These are phyloP conservation scores for Meloidogyne floridensis DNA, from an alignment of 1,140 invertebrate genomes.

Conservation along the genomic window DNA sequence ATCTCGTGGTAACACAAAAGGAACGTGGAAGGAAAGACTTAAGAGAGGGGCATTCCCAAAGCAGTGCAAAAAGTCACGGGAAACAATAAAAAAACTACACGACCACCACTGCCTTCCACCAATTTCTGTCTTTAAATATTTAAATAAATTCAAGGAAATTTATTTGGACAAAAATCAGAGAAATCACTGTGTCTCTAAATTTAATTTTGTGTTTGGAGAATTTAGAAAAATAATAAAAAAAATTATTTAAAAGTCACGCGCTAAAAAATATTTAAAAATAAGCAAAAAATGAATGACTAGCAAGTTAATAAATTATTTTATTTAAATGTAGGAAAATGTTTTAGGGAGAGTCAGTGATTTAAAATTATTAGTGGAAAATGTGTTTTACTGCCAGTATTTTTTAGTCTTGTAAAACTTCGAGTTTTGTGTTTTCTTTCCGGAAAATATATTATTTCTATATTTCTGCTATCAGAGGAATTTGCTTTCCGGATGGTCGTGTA, in stretches of 20 bases:
- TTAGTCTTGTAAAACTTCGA: no score
- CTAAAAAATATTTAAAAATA: neutral
- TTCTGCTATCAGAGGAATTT: no score
- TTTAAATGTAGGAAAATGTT: no score
- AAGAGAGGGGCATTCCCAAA: neutral
- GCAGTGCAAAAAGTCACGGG: slow-evolving; percentile 4
- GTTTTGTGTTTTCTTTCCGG: neutral
- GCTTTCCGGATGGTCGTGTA: neutral
- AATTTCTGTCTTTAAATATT: neutral
- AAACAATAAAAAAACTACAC: neutral
- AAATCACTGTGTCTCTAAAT: neutral
- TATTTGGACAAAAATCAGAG: slow-evolving; percentile 1
- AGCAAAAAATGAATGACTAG: no score
- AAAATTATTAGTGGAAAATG: no score
- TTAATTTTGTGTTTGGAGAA: neutral
- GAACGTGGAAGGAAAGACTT: neutral
- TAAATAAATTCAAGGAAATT: neutral
- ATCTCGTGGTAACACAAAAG: neutral
- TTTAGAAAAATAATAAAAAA: neutral
- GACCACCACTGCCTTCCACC: neutral
- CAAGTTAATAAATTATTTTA: no score
- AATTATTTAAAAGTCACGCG: neutral
- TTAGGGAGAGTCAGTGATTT: no score
- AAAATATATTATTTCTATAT: neutral
- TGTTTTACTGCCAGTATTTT: no score